Percentiles rank a stretch among this genome's conserved stretches.
These are phyloP conservation scores for Aphrocallistes beatrix DNA, from an alignment of 37 sponge, comb jelly and placozoan genomes.

Conservation along the genomic window DNA sequence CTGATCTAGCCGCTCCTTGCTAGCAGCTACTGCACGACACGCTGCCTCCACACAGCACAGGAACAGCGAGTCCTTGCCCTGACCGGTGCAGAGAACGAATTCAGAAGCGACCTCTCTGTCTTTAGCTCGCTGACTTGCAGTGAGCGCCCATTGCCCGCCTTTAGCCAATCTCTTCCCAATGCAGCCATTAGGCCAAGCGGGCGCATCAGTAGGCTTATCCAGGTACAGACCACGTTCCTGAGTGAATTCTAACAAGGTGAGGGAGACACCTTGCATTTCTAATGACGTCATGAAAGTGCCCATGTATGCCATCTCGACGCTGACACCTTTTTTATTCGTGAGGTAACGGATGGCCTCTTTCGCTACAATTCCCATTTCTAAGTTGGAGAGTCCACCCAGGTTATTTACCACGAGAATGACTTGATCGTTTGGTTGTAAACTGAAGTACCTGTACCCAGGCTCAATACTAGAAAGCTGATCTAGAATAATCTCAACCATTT, in stretches of 20 bases:
- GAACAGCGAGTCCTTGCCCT: background rate
- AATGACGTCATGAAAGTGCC: constrained; percentile 86
- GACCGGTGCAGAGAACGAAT: background rate
- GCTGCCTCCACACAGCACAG: constrained; percentile 38
- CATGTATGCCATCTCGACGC: constrained; percentile 36
- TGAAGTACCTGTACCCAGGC: constrained; percentile 48
- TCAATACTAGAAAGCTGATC: constrained; percentile 45
- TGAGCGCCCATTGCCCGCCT: background rate
- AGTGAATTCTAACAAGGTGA: constrained; percentile 48
- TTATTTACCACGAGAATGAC: constrained; percentile 82
- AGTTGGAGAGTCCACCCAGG: constrained; percentile 85
- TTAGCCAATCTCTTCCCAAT: background rate
- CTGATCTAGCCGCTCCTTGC: constrained; percentile 55
- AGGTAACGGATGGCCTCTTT: constrained; percentile 66
- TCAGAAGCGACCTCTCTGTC: background rate
- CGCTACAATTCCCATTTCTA: constrained; percentile 67
- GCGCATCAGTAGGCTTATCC: constrained; percentile 53
- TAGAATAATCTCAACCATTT: constrained; percentile 44
- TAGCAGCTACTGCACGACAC: constrained; percentile 28
- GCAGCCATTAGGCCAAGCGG: constrained; percentile 49
- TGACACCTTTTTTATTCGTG: constrained; percentile 29
- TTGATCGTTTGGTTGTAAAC: constrained; percentile 29
- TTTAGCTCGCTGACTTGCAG: background rate
- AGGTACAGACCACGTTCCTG: background rate
- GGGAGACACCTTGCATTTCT: constrained; percentile 89